phyloP scores from a whole-genome alignment of 2,797 vertebrate species.

The Labroides dimidiatus region DNA sequence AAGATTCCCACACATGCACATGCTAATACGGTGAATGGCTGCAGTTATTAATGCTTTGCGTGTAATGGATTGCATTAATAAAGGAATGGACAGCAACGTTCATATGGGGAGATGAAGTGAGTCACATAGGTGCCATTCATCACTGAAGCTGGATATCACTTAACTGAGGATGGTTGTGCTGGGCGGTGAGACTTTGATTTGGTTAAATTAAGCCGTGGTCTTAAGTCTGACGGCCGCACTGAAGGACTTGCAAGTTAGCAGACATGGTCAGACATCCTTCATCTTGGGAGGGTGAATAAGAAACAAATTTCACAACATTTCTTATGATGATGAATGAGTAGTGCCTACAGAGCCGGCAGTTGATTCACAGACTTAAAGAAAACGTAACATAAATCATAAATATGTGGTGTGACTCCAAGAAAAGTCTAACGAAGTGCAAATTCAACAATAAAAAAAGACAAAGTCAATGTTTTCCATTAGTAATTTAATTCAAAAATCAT shows the following conservation, averaged over 20 bases:
- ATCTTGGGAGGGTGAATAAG: slow-evolving; percentile 5
- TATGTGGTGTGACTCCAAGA: not conserved
- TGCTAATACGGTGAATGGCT: slow-evolving; percentile 19
- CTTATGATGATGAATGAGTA: not conserved
- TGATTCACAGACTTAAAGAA: slow-evolving; percentile 1
- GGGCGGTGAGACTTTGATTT: not conserved
- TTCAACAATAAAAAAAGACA: not conserved
- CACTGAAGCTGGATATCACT: slow-evolving; percentile 20
- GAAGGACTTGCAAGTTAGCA: not conserved
- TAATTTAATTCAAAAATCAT: slow-evolving; percentile 73
- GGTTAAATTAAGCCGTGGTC: not conserved
- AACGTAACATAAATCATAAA: not conserved
- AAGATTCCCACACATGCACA: slow-evolving; percentile 4
- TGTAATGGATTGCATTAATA: slow-evolving; percentile 59
- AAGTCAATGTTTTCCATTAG: slow-evolving; percentile 47
- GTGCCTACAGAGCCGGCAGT: not conserved
- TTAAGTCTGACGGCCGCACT: slow-evolving; percentile 1
- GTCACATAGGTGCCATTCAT: slow-evolving; percentile 30
- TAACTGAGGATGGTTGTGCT: not conserved
- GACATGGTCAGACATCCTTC: slow-evolving; percentile 25
- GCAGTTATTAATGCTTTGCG: slow-evolving; percentile 21
- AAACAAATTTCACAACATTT: not conserved
- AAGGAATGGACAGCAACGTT: slow-evolving; percentile 26
- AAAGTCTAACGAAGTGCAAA: no score
- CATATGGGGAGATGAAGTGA: not conserved